phyloP scores from a whole-genome alignment of 1,140 invertebrate species.

The Steinernema khuongi region DNA sequence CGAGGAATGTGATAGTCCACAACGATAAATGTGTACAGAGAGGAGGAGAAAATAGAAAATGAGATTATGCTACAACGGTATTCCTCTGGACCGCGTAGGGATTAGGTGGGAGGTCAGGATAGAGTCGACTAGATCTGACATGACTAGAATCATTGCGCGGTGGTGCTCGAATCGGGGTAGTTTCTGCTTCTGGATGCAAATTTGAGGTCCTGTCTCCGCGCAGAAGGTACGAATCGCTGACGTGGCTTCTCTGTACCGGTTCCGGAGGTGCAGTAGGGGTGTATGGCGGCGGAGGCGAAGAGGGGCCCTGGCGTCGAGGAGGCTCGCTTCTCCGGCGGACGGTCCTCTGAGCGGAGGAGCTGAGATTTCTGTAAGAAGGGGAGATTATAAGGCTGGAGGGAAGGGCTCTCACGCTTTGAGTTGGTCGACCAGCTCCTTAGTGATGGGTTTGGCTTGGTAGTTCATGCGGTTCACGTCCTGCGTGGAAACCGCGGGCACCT shows the following conservation, averaged over 20 bases:
- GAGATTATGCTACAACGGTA: background rate
- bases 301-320: conserved; percentile 15
- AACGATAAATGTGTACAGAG: background rate
- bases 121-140: conserved; percentile 22
- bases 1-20: background rate
- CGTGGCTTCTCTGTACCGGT: background rate
- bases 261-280: conserved; percentile 33
- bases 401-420: conserved; percentile 36
- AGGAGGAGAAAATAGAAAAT: background rate
- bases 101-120: conserved; percentile 33
- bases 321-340: conserved; percentile 11
- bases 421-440: conserved; percentile 37
- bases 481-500: conserved; percentile 42
- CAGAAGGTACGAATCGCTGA: conserved; percentile 8
- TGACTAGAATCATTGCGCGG: conserved; percentile 5
- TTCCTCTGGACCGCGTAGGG: conserved; percentile 25
- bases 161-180: conserved; percentile 20
- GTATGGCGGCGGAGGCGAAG: conserved; percentile 43
- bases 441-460: conserved; percentile 43
- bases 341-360: conserved; percentile 6
- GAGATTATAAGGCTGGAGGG: conserved; percentile 18
- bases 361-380: conserved; percentile 32
- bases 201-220: conserved; percentile 18
- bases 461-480: conserved; percentile 39
- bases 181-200: conserved; percentile 26